These are phyloP conservation scores for Sminthopsis crassicaudata DNA, from an alignment of 2,113 vertebrate genomes.

Conservation along the genomic window DNA sequence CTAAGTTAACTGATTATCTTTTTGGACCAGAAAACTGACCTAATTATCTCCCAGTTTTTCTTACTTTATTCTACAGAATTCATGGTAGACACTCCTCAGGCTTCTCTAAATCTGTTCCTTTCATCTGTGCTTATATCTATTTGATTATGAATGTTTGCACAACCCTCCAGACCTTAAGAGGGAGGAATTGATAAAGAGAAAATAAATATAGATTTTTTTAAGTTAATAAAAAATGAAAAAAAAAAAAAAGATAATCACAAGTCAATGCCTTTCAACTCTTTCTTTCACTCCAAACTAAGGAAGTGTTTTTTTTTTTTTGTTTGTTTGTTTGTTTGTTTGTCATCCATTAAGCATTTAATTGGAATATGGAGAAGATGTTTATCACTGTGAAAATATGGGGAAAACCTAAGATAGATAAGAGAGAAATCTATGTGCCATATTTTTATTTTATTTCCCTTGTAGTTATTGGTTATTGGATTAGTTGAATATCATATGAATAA, in stretches of 20 bases:
- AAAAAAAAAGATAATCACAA: background rate
- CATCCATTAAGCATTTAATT: no score
- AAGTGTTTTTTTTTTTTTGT: background rate
- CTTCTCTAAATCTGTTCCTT: background rate
- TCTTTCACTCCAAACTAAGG: background rate
- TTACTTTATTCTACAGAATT: background rate
- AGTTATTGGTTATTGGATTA: background rate
- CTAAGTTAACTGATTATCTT: background rate
- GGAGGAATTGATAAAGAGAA: background rate
- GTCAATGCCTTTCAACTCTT: background rate
- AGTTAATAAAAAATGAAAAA: background rate
- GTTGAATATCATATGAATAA: background rate
- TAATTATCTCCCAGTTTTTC: background rate
- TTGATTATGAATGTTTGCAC: background rate
- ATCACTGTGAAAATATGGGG: background rate
- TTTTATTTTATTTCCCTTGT: background rate
- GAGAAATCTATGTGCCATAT: background rate
- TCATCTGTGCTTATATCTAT: background rate
- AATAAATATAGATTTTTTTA: background rate
- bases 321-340: no score
- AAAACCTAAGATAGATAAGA: background rate
- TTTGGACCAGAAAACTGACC: background rate
- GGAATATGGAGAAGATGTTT: background rate
- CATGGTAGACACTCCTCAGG: background rate
- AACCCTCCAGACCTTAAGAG: background rate